phyloP scores from a whole-genome alignment of 2,113 vertebrate genomes.

The Alligator sinensis region DNA sequence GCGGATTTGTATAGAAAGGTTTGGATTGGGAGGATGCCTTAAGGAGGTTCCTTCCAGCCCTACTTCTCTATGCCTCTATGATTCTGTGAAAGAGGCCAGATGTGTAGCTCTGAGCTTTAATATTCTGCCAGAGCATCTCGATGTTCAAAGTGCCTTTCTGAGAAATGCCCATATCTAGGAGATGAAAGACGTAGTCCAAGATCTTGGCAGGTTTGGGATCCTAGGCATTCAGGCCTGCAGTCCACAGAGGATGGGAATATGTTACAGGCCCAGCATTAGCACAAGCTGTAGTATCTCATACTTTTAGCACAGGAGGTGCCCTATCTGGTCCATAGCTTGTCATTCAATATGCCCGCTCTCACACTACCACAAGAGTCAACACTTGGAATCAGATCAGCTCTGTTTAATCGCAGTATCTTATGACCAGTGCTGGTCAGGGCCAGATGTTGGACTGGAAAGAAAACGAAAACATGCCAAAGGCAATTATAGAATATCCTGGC shows the following conservation, averaged over 20 bases:
- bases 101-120: background rate
- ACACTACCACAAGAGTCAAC: background rate
- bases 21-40: too few relatives aligned
- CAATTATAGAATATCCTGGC: background rate
- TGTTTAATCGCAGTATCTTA: background rate
- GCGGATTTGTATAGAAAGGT: too few relatives aligned
- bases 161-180: background rate
- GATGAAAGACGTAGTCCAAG: background rate
- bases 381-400: background rate
- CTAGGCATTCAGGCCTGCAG: background rate
- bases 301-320: background rate
- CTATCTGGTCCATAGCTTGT: background rate
- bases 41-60: too few relatives aligned
- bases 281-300: background rate
- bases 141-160: background rate
- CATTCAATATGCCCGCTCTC: background rate
- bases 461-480: background rate
- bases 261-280: background rate
- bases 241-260: background rate
- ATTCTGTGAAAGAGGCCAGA: background rate
- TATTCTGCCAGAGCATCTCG: background rate
- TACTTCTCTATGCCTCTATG: too few relatives aligned
- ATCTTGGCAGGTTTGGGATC: background rate
- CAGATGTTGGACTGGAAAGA: background rate
- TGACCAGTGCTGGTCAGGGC: background rate